Base-by-base conservation (phyloP, 2,888 invertebrate genomes). In the Volucella inanis region DNA sequence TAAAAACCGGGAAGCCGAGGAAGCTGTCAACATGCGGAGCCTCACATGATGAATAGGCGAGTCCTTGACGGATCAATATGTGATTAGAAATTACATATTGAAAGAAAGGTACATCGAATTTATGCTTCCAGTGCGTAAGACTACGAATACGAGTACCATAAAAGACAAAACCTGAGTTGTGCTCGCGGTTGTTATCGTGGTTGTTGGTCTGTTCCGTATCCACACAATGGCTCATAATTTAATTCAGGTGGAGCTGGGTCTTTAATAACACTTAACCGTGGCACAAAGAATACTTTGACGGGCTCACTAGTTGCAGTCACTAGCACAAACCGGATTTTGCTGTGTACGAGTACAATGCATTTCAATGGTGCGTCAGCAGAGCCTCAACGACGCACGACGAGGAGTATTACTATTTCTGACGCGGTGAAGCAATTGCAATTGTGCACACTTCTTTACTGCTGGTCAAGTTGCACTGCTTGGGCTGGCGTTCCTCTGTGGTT, bases 51-150 rank as follows among this genome's bases (percentile, higher is more conserved):
- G 64, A 65, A 84, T 84, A 41, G 72, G 18, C 59, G 2, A 84
- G 79, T 75, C 84, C 84, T 84, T 84, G 79, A 75, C 59, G 65
- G 79, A 79, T 84, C 84, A 79, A 84, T 79, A 79, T 83, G 79
- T 70, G 79, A 65, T 79, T 83, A 70, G 64, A 79, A 79, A 74
- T 61, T 52, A 57, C 68, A 64, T 57, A 75, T 61, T 65, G 74
- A 70, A 75, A 31, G 31, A 31, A 31, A 6, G 31, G 70, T 64
- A 70, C 71, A 75, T 84, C 68, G 64, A 79, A 83, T 70, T 79
- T 64, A 79, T 79, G 78, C 47, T 71, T 50, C 52, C 57, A 49
- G 39, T 76, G 57, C 62, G 68, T 68, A 49, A 14, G 49, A 18
- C 4, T 31, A 31, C 31, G 31, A 31, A 31, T 31, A 31, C 31